These are phyloP conservation scores for Acyrthosiphon pisum DNA, from an alignment of 1,140 invertebrate genomes.

Conservation along the genomic window DNA sequence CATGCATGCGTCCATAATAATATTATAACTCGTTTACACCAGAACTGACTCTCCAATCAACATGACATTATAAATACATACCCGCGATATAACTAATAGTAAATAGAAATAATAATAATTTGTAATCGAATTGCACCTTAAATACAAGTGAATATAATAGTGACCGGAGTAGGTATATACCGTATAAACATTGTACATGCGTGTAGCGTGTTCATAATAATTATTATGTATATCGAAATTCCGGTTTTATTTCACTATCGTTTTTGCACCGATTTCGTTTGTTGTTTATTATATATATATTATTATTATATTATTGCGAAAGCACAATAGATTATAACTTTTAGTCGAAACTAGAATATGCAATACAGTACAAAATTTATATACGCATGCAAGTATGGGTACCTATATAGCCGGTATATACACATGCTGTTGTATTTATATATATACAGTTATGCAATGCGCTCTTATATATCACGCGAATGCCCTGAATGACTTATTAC, in stretches of 20 bases:
- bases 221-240: background rate
- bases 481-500: background rate
- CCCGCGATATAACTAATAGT: background rate
- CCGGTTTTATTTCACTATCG: slow-evolving; percentile 8
- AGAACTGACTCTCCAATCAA: background rate
- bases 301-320: background rate
- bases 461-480: background rate
- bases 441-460: background rate
- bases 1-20: no score
- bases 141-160: background rate
- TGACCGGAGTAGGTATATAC: background rate
- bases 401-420: background rate
- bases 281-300: background rate
- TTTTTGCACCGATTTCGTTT: background rate
- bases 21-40: background rate
- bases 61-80: background rate
- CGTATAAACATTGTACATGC: background rate
- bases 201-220: background rate
- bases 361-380: background rate
- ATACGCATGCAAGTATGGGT: background rate
- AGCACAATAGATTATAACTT: background rate
- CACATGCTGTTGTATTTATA: background rate
- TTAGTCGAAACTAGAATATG: background rate
- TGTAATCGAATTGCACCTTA: background rate
- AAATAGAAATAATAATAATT: slow-evolving; percentile 5